Percentiles rank a stretch among this genome's conserved stretches.
These are phyloP conservation scores for Hemaris fuciformis DNA, from an alignment of 2,888 invertebrate species.

Conservation along the genomic window DNA sequence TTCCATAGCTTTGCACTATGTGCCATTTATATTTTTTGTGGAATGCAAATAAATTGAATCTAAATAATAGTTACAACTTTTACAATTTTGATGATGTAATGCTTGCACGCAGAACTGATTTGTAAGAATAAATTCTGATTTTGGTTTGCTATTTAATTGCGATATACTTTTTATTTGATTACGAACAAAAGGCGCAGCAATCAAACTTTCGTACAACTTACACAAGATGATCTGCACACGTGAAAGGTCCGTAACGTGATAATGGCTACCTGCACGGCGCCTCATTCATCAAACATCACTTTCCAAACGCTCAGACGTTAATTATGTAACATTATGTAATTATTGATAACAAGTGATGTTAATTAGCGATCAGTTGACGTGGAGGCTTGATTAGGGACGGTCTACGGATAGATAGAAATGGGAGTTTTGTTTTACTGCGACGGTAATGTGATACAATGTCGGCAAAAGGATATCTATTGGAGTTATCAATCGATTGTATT, in stretches of 20 bases:
- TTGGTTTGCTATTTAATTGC: neutral
- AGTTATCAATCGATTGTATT: too few relatives aligned
- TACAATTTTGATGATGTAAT: too few relatives aligned
- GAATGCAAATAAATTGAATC: too few relatives aligned
- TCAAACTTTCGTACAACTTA: neutral
- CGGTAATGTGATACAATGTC: too few relatives aligned
- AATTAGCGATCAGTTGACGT: neutral
- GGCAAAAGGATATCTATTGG: too few relatives aligned
- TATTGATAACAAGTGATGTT: neutral
- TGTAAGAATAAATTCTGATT: too few relatives aligned
- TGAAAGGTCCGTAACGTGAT: neutral
- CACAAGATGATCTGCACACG: neutral
- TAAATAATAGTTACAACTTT: neutral
- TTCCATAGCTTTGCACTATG: too few relatives aligned
- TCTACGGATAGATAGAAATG: too few relatives aligned
- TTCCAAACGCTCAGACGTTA: neutral
- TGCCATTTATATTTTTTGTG: too few relatives aligned
- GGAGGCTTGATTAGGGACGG: neutral
- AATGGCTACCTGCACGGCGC: neutral
- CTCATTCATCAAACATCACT: neutral
- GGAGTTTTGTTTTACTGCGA: too few relatives aligned
- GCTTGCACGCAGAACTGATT: too few relatives aligned
- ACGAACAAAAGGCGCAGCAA: neutral
- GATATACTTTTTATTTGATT: neutral
- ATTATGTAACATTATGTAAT: slow-evolving; percentile 1